Evolutionary conservation across 2,888 invertebrate genomes (phyloP).

Genomic region (Ametastegia equiseti): DNA sequence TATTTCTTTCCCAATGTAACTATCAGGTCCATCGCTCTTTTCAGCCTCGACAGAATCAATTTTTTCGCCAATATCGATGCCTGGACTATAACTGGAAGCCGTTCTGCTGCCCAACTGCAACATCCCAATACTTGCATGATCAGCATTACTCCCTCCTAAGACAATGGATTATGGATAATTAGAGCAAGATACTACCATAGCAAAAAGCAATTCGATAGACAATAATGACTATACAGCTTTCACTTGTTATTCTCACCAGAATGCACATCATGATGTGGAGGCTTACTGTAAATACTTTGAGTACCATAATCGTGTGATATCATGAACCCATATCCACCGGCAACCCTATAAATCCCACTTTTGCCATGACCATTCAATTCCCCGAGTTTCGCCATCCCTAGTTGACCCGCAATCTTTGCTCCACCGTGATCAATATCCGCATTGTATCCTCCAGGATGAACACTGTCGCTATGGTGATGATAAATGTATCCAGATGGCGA

Average conservation of each 20-base stretch:
- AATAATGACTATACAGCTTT: not conserved
- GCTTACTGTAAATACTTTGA: not conserved
- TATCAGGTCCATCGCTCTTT: not conserved
- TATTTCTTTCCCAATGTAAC: slow-evolving; percentile 26
- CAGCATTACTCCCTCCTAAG: slow-evolving; percentile 36
- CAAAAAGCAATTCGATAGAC: not conserved
- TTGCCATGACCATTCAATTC: slow-evolving; percentile 4
- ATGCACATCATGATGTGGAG: not conserved
- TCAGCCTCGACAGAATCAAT: not conserved
- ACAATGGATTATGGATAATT: not conserved
- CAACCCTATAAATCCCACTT: slow-evolving; percentile 24
- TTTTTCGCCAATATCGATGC: not conserved
- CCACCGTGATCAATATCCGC: slow-evolving; percentile 5
- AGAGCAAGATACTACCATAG: not conserved
- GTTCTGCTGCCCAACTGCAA: slow-evolving; percentile 21
- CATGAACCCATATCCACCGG: slow-evolving; percentile 20
- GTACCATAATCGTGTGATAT: slow-evolving; percentile 22
- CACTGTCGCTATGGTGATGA: slow-evolving; percentile 19
- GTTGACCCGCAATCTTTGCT: not conserved
- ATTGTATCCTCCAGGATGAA: slow-evolving; percentile 26
- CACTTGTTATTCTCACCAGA: slow-evolving; percentile 23
- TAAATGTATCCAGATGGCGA: slow-evolving; percentile 32
- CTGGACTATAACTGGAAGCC: not conserved
- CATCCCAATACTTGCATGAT: slow-evolving; percentile 24
- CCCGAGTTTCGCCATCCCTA: not conserved